These are phyloP conservation scores for Euleptes europaea DNA, from an alignment of 2,113 vertebrate genomes.

Conservation along the genomic window DNA sequence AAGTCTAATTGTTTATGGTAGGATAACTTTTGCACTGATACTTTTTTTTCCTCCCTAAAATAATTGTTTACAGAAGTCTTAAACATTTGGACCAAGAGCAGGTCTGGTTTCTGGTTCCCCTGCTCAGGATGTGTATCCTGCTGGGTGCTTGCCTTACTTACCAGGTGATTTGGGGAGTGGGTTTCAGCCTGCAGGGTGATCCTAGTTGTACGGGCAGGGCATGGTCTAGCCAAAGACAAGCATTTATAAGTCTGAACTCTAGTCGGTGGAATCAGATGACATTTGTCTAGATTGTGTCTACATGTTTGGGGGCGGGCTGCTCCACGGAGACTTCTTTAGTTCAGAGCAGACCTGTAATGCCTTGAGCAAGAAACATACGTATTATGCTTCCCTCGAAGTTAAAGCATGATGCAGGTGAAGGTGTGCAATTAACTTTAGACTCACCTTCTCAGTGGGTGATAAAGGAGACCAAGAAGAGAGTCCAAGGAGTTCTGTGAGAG, in stretches of 20 bases:
- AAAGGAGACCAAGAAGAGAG: too few relatives aligned
- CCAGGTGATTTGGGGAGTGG: background rate
- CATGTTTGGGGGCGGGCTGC: too few relatives aligned
- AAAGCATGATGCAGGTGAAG: background rate
- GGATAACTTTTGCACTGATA: background rate
- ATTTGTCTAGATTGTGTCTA: background rate
- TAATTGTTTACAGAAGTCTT: background rate
- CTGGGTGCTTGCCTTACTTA: background rate
- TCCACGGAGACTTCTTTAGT: background rate
- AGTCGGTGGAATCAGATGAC: background rate
- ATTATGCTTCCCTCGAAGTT: background rate
- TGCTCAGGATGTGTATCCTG: background rate
- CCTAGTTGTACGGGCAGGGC: background rate
- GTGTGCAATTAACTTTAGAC: background rate
- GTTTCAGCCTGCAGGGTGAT: background rate
- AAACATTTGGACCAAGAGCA: background rate
- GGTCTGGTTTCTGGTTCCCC: background rate
- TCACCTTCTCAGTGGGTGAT: too few relatives aligned
- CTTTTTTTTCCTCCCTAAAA: background rate
- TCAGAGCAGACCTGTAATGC: background rate
- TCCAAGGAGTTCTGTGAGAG: background rate
- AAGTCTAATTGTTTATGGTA: background rate
- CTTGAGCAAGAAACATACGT: background rate
- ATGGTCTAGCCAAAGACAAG: too few relatives aligned
- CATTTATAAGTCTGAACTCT: background rate